Percentiles rank a stretch among this genome's conserved stretches.
These are phyloP conservation scores for Pectinophora gossypiella DNA, from an alignment of 1,140 invertebrate genomes.

Conservation along the genomic window DNA sequence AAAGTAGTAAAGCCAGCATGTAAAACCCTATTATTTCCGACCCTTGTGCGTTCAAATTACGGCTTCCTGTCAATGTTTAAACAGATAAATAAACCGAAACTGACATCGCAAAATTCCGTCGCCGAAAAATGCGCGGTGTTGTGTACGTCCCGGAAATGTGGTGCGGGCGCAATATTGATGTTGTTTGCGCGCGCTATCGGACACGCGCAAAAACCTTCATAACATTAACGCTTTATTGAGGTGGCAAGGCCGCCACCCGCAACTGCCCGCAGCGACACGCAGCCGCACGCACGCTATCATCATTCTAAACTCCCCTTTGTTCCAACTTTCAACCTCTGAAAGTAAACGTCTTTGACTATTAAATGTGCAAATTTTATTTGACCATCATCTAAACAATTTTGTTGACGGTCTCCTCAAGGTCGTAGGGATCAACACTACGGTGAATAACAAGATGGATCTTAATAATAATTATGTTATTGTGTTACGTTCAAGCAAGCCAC, in stretches of 20 bases:
- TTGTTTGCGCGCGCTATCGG: constrained; percentile 36
- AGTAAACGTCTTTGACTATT: too few species aligned
- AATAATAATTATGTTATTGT: too few species aligned
- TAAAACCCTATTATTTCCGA: not conserved
- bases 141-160: too few species aligned
- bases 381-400: too few species aligned
- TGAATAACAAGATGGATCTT: too few species aligned
- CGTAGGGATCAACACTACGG: too few species aligned
- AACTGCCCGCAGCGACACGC: not conserved
- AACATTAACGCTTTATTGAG: constrained; percentile 23
- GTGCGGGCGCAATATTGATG: constrained; percentile 36
- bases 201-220: constrained; percentile 23
- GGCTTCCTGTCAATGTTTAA: not conserved
- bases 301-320: too few species aligned
- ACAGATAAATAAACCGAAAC: not conserved
- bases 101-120: not conserved
- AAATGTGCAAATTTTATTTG: too few species aligned
- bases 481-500: too few species aligned
- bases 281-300: not conserved
- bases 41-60: not conserved
- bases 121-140: not conserved
- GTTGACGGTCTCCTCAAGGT: too few species aligned
- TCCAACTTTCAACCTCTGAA: too few species aligned
- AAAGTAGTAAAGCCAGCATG: too few species aligned
- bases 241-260: not conserved